Evolutionary conservation across 2,888 invertebrate species (phyloP).

Genomic region (Caenorhabditis wallacei): DNA sequence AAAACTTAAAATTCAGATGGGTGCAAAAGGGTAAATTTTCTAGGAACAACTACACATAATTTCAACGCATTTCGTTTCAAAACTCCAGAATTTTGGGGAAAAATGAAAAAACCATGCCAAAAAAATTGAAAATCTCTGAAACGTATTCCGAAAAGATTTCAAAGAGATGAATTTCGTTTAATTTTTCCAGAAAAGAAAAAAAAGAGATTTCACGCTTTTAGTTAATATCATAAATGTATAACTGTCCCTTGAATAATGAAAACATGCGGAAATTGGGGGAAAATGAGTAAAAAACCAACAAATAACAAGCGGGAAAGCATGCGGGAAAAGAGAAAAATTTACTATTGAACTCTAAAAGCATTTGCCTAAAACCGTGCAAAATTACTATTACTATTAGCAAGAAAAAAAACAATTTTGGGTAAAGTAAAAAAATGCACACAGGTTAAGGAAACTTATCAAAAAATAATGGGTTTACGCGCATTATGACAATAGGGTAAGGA

Average conservation of each 20-base stretch:
- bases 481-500: slow-evolving; percentile 47
- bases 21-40: background rate
- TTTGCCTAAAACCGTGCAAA: slow-evolving; percentile 51
- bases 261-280: slow-evolving; percentile 14
- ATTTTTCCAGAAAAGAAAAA: background rate
- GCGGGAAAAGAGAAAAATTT: slow-evolving; percentile 30
- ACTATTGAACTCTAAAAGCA: slow-evolving; percentile 20
- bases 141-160: background rate
- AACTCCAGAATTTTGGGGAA: background rate
- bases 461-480: slow-evolving; percentile 37
- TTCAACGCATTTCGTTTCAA: slow-evolving; percentile 11
- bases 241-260: slow-evolving; percentile 11
- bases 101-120: slow-evolving; percentile 29
- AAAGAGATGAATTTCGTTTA: background rate
- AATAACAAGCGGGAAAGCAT: slow-evolving; percentile 37
- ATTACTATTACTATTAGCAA: slow-evolving; percentile 14
- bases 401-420: slow-evolving; percentile 4
- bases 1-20: background rate
- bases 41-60: slow-evolving; percentile 35
- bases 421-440: slow-evolving; percentile 34
- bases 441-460: slow-evolving; percentile 58
- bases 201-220: background rate
- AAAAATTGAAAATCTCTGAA: background rate
- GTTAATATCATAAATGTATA: slow-evolving; percentile 1
- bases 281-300: slow-evolving; percentile 35